These are phyloP conservation scores for Masnerella sp. DNA, from an alignment of 2,888 invertebrate species.

Conservation along the genomic window DNA sequence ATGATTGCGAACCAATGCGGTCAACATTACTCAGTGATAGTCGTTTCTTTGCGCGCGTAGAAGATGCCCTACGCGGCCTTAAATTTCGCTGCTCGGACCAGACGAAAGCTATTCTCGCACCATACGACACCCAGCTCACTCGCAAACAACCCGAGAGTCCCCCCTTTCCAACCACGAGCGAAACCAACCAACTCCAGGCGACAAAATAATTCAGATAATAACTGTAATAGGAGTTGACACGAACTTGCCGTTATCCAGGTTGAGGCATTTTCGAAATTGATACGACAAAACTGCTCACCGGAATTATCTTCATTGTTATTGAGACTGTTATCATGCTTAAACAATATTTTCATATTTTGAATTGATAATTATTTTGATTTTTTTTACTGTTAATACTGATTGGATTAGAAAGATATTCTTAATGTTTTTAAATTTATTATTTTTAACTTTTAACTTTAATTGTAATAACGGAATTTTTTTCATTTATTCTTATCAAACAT, in stretches of 20 bases:
- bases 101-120: slow-evolving; percentile 62
- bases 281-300: slow-evolving; percentile 12
- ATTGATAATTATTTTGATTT: too few relatives aligned
- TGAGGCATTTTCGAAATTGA: slow-evolving; percentile 11
- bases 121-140: slow-evolving; percentile 74
- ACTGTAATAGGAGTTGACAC: slow-evolving; percentile 18
- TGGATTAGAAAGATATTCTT: too few relatives aligned
- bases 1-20: too few relatives aligned
- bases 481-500: too few relatives aligned
- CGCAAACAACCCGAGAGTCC: slow-evolving; percentile 71
- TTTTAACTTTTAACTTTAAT: too few relatives aligned
- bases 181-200: slow-evolving; percentile 30
- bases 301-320: slow-evolving; percentile 20
- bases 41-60: too few relatives aligned
- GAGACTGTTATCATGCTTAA: background rate
- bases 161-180: slow-evolving; percentile 4
- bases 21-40: too few relatives aligned
- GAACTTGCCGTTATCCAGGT: slow-evolving; percentile 17
- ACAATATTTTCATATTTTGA: too few relatives aligned
- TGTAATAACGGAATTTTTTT: too few relatives aligned
- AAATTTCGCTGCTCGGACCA: slow-evolving; percentile 63
- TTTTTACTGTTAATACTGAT: too few relatives aligned
- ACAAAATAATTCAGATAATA: slow-evolving; percentile 44
- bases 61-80: slow-evolving; percentile 65
- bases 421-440: too few relatives aligned